Conservation (phyloP, 2,888 invertebrate genomes). For the Eustalomyia histrio region DNA sequence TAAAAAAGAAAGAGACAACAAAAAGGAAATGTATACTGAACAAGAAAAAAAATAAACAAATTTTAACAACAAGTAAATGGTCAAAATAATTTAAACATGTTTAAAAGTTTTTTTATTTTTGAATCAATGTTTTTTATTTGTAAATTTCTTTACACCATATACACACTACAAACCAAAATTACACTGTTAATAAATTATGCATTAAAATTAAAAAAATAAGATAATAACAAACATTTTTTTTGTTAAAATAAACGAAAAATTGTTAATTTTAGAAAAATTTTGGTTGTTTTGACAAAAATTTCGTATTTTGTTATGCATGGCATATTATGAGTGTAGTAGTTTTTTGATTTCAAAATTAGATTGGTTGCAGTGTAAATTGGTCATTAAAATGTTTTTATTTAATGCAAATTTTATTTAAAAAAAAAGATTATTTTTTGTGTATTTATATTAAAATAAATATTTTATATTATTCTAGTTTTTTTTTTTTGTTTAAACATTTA, state of each 20-base stretch:
- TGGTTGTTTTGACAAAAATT: too few relatives aligned
- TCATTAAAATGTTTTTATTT: slow-evolving; percentile 5
- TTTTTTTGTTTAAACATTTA: not conserved
- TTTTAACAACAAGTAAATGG: not conserved
- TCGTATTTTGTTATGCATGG: too few relatives aligned
- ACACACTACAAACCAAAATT: too few relatives aligned
- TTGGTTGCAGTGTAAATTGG: too few relatives aligned
- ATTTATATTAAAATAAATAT: too few relatives aligned
- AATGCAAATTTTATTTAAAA: not conserved
- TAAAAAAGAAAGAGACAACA: slow-evolving; percentile 24
- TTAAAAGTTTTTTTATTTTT: not conserved
- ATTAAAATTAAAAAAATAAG: too few relatives aligned
- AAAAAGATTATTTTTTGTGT: not conserved
- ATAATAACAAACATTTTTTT: too few relatives aligned
- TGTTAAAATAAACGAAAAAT: too few relatives aligned
- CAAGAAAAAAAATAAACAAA: not conserved
- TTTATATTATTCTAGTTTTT: not conserved
- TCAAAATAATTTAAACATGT: slow-evolving; percentile 26
- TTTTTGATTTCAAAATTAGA: too few relatives aligned
- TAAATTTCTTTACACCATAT: not conserved
- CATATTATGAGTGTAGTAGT: too few relatives aligned
- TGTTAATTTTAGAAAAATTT: too few relatives aligned
- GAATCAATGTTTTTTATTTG: not conserved
- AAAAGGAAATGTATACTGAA: slow-evolving; percentile 37
- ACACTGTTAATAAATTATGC: too few relatives aligned